These are phyloP conservation scores for Scartelaos histophorus DNA, from an alignment of 2,113 vertebrate genomes.

Conservation along the genomic window DNA sequence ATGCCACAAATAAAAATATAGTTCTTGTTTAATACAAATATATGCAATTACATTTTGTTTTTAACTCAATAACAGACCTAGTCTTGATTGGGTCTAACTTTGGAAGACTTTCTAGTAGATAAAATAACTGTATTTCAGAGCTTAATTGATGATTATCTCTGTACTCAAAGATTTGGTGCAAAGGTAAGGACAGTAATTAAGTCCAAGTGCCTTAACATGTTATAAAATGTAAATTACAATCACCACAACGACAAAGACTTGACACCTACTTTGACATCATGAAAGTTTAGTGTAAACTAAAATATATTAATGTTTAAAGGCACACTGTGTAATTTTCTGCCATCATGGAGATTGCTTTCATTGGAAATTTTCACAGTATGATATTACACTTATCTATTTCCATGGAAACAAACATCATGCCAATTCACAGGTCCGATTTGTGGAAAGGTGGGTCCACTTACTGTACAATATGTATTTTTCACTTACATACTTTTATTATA, in stretches of 20 bases:
- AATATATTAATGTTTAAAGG: slow-evolving; percentile 1
- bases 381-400: no score
- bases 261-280: not conserved
- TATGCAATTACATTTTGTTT: not conserved
- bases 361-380: no score
- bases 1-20: not conserved
- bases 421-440: no score
- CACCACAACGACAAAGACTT: not conserved
- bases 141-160: not conserved
- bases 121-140: not conserved
- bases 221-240: not conserved
- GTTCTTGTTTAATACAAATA: not conserved
- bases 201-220: not conserved
- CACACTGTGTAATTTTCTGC: no score
- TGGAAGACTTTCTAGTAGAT: not conserved
- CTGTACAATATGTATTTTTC: no score
- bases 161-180: not conserved
- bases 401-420: no score
- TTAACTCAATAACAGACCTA: not conserved
- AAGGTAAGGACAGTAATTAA: not conserved
- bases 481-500: no score
- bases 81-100: not conserved
- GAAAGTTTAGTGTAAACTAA: not conserved
- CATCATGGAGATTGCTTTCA: no score
- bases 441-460: no score